Evolutionary conservation across 1,140 invertebrate genomes (phyloP).

Genomic region (Protaetia brevitarsis): DNA sequence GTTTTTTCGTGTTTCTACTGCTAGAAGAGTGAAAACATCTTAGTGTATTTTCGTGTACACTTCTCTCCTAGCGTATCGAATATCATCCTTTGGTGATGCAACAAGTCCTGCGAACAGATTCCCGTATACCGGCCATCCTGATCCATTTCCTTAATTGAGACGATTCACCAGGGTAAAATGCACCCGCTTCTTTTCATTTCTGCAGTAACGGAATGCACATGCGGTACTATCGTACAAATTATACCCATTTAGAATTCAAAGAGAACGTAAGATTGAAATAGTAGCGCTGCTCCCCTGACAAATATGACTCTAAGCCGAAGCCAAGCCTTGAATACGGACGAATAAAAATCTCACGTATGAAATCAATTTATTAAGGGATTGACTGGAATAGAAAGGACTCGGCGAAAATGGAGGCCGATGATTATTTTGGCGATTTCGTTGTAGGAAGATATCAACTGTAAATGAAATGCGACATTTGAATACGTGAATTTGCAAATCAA

Average conservation of each 20-base stretch:
- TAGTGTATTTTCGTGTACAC: slow-evolving; percentile 1
- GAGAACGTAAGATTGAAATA: neutral
- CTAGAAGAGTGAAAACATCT: neutral
- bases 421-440: no score
- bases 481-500: no score
- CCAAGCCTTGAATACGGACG: neutral
- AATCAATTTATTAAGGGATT: neutral
- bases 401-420: neutral
- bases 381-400: neutral
- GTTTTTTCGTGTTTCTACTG: neutral
- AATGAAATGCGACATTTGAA: no score
- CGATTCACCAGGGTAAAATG: neutral
- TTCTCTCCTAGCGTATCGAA: neutral
- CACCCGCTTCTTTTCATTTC: neutral
- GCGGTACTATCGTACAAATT: neutral
- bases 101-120: slow-evolving; percentile 5
- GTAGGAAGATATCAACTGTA: no score
- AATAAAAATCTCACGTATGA: neutral
- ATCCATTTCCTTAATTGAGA: slow-evolving; percentile 13
- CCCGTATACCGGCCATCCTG: neutral
- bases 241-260: neutral
- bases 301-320: neutral
- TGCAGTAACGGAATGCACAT: neutral
- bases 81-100: neutral
- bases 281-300: neutral